Evolutionary conservation across 2,888 invertebrate species (phyloP), one percentile per base, ranked within the genome.

Genomic region (Ligdia adustata): DNA sequence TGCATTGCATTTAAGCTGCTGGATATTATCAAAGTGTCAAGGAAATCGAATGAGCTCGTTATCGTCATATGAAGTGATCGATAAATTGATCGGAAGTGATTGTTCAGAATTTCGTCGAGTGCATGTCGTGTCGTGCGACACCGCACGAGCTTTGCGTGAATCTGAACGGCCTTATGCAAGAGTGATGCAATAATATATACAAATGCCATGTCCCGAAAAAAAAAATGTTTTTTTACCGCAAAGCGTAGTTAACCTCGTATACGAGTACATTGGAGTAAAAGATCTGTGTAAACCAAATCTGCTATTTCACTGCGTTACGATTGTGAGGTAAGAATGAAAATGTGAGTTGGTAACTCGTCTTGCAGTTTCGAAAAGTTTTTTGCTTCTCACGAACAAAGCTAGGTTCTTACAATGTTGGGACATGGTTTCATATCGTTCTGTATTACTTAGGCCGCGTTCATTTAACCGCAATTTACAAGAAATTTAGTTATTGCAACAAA

Each of bases 1-100:
- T n/a, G n/a, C n/a, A n/a, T n/a, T n/a, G n/a, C n/a, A n/a, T n/a
- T n/a, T n/a, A n/a, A n/a, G n/a, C n/a, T n/a, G n/a, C n/a, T n/a
- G n/a, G n/a, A n/a, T n/a, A n/a, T n/a, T n/a, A n/a, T n/a, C n/a
- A n/a, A n/a, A n/a, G n/a, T n/a, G n/a, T n/a, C n/a, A n/a, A 33
- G 75, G 69, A 78, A 77, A 60, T 50, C 27, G 43, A 62, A 64
- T 49, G 56, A 59, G 60, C 62, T 46, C 61, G 65, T 66, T 70
- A 69, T 62, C 65, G 53, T 65, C 55, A 47, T 61, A 72, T 74
- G 74, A 80, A 76, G 64, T 69, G 64, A 57, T 64, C 58, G 64
- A 65, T 52, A 73, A 73, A 72, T 73, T 61, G 64, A 54, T 60
- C 79, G 82, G 82, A 83, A 83, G 79, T 75, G 73, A 76, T 72